Evolutionary conservation across 2,113 vertebrate genomes (phyloP).

Genomic region (Prunella fulvescens): DNA sequence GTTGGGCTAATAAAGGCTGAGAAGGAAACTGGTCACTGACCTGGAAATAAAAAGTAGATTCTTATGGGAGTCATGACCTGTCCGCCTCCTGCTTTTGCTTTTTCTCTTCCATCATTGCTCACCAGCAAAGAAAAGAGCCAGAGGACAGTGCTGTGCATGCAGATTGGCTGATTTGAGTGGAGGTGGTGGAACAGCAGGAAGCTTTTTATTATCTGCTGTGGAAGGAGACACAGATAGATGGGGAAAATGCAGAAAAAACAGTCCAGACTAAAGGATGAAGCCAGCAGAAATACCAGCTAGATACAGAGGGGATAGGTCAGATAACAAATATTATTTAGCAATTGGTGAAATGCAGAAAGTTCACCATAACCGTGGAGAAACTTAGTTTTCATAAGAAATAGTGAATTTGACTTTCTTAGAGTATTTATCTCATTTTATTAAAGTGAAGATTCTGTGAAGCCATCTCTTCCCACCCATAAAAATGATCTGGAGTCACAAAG

Average conservation of each 20-base stretch:
- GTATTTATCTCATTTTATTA: not conserved
- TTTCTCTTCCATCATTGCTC: not conserved
- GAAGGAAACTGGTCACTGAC: conserved; percentile 13
- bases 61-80: conserved; percentile 12
- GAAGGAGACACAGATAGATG: not conserved
- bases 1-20: not conserved
- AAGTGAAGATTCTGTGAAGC: not conserved
- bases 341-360: not conserved
- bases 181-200: conserved; percentile 30
- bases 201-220: conserved; percentile 31
- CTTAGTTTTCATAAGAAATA: not conserved
- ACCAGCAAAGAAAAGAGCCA: conserved; percentile 2
- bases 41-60: conserved; percentile 30
- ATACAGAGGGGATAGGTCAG: not conserved
- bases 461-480: not conserved
- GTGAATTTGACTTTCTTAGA: not conserved
- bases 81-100: not conserved
- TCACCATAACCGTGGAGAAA: not conserved
- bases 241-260: not conserved
- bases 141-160: not conserved
- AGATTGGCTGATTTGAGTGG: conserved; percentile 10
- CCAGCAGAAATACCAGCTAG: not conserved
- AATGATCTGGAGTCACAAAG: not conserved
- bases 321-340: not conserved
- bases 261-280: not conserved